phyloP scores from a whole-genome alignment of 2,797 vertebrate species.

The Loris lydekkerianus region DNA sequence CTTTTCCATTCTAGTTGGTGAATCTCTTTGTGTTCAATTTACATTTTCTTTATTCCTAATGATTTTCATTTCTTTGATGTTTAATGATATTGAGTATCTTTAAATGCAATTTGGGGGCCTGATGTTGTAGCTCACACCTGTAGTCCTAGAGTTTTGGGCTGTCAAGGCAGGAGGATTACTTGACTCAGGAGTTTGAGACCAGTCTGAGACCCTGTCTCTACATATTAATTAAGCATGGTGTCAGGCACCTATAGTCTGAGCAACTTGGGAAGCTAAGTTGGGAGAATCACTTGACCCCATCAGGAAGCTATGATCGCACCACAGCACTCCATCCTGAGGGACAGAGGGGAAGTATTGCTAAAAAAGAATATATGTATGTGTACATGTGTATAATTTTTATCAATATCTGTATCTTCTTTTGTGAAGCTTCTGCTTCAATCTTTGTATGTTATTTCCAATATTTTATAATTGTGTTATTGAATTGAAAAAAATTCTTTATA shows the following conservation, averaged over 20 bases:
- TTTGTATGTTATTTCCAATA: neutral
- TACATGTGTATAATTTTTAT: neutral
- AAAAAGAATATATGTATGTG: neutral
- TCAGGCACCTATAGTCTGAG: neutral
- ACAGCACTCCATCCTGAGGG: no score
- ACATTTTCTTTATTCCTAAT: neutral
- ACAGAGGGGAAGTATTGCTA: neutral
- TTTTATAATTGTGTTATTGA: neutral
- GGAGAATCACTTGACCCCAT: neutral
- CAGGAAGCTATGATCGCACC: neutral
- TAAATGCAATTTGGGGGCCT: neutral
- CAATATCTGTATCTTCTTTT: neutral
- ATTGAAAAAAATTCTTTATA: neutral
- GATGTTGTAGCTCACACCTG: neutral
- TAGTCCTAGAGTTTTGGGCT: neutral
- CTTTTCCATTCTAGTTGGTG: neutral
- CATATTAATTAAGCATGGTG: neutral
- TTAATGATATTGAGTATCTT: neutral
- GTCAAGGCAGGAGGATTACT: neutral
- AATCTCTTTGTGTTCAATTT: neutral
- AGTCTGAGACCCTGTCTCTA: neutral
- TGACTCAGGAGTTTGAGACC: neutral
- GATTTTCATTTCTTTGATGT: neutral
- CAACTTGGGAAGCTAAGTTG: neutral
- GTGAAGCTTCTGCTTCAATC: neutral